Evolutionary conservation across 2,888 invertebrate genomes (phyloP).

Genomic region (Zootermopsis nevadensis): DNA sequence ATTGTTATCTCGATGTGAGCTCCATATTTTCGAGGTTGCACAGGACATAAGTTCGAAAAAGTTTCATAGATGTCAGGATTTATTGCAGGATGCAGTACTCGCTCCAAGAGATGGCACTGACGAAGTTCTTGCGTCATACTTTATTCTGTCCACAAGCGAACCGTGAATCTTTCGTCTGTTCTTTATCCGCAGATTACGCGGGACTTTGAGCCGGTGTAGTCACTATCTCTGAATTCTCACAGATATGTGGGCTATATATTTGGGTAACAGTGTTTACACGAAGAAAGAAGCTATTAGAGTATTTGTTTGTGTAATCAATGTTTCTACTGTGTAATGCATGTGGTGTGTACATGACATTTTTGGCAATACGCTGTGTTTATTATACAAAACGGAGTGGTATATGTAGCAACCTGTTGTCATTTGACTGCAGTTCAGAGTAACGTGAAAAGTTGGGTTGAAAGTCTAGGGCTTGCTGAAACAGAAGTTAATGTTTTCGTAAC

Average conservation of each 20-base stretch:
- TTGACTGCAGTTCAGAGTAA: neutral
- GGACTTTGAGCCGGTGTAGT: neutral
- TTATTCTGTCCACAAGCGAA: neutral
- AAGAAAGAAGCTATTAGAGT: neutral
- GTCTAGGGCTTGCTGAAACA: neutral
- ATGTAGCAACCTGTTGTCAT: neutral
- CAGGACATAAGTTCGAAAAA: no score
- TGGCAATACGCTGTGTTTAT: neutral
- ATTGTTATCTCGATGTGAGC: no score
- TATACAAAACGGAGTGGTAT: neutral
- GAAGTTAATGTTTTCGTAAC: neutral
- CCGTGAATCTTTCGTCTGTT: neutral
- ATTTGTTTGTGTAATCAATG: neutral
- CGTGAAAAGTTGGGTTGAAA: neutral
- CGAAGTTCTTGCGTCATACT: neutral
- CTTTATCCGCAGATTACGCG: neutral
- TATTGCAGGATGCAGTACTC: neutral
- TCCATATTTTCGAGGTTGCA: no score
- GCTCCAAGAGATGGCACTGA: neutral
- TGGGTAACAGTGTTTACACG: neutral
- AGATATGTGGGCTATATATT: neutral
- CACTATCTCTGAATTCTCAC: neutral
- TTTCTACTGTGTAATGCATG: neutral
- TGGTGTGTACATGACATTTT: neutral
- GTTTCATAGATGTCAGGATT: neutral